Evolutionary conservation across 2,888 invertebrate species (phyloP), one percentile per base, ranked within the genome.

Genomic region (Cataglyphis cursor): DNA sequence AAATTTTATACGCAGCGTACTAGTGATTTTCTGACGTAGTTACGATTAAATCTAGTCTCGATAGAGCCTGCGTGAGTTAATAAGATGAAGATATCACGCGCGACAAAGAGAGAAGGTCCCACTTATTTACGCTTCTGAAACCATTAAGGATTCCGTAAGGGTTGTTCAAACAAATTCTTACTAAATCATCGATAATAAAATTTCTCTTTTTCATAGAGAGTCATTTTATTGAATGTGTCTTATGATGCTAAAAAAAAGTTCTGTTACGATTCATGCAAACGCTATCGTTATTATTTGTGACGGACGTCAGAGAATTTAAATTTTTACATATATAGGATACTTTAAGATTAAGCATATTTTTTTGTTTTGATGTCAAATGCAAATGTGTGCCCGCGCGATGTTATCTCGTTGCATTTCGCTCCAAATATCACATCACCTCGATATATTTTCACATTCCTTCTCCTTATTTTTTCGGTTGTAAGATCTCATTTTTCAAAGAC

Each of bases 41-140:
- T 35, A 76, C 38, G 41, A 75, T 75, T 44, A 66, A 66, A 10
- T 82, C 28, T 62, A 38, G 4, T 82, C 24, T 57, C 44, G 41
- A 64, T 51, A 64, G 51, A 51, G 62, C 54, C 31, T 31, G 18
- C 35, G 41, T 44, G 28, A 62, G 24, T 64, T 31, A 38, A 54
- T 75, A 54, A 38, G n/a, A 41, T 64, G 41, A 38, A 51, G 21
- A 51, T 80, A 57, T 31, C 66, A 62, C 28, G 54, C 35, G 62
- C 5, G 66, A 38, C 38, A 48, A 35, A 35, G 35, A 44, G 12
- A 4, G 41, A 54, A 70, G 38, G 6, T 65, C 38, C 12, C 28
- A 64, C 51, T 73, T 81, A 21, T 64, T 48, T 41, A 44, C 59
- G 83, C 75, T 88, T 83, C 78, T 18, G 28, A 81, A 51, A 72